Conservation (phyloP, 2,888 invertebrate species). For the Atherix ibis region DNA sequence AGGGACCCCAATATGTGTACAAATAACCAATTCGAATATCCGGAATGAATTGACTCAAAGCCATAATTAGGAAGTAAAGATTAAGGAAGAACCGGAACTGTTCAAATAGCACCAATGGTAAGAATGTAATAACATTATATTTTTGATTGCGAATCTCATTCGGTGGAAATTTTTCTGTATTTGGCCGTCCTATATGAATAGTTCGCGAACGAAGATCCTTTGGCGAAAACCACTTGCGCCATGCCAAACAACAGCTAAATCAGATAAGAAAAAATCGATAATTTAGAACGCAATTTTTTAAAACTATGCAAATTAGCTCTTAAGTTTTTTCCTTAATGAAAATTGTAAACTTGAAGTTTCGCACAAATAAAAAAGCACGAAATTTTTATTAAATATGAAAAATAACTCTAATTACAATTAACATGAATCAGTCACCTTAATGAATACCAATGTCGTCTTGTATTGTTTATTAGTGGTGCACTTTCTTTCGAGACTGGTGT, state of each 20-base stretch:
- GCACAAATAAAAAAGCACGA: no score
- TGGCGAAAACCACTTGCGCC: constrained; percentile 55
- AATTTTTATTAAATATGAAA: no score
- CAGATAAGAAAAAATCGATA: constrained; percentile 41
- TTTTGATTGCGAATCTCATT: constrained; percentile 97
- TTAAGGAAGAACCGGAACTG: constrained; percentile 99
- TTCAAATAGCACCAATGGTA: constrained; percentile 86
- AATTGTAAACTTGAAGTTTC: no score
- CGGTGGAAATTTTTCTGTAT: constrained; percentile 73
- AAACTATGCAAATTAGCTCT: neutral
- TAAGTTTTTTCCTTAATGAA: neutral
- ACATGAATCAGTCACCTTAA: constrained; percentile 39
- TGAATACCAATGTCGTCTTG: constrained; percentile 42
- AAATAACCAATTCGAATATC: constrained; percentile 92
- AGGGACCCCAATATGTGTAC: constrained; percentile 98
- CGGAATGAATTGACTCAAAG: constrained; percentile 93
- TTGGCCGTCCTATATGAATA: constrained; percentile 59
- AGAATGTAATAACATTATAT: constrained; percentile 83
- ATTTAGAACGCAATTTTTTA: neutral
- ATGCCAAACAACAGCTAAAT: constrained; percentile 59
- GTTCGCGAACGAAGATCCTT: constrained; percentile 61
- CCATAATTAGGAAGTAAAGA: constrained; percentile 96
- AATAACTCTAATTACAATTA: no score
- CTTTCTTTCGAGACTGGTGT: constrained; percentile 45
- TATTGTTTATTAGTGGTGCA: constrained; percentile 50